phyloP scores from a whole-genome alignment of 2,888 invertebrate genomes.

The Hirtodrosophila histrioides region DNA sequence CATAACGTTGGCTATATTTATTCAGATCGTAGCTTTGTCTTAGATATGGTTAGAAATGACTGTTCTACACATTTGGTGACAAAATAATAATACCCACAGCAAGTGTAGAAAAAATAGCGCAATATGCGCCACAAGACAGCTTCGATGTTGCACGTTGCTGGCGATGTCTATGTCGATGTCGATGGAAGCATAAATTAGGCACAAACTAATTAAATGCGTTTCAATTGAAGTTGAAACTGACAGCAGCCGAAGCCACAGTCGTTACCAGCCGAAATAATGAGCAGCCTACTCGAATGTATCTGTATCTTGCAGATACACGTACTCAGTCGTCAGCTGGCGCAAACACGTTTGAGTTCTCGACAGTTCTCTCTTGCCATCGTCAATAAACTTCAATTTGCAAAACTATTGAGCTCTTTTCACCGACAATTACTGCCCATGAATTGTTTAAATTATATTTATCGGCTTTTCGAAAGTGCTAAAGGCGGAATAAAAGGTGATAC shows the following conservation, averaged over 20 bases:
- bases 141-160: slow-evolving; percentile 18
- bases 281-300: slow-evolving; percentile 32
- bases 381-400: slow-evolving; percentile 40
- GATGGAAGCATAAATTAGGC: slow-evolving; percentile 71
- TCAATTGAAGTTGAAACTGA: slow-evolving; percentile 68
- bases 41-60: too few species aligned
- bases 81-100: not conserved
- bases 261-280: slow-evolving; percentile 39
- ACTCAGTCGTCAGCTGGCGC: slow-evolving; percentile 24
- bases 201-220: slow-evolving; percentile 74
- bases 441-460: too few species aligned
- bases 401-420: slow-evolving; percentile 2
- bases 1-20: too few species aligned
- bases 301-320: slow-evolving; percentile 41
- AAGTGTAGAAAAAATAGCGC: slow-evolving; percentile 29
- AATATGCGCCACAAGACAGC: slow-evolving; percentile 46
- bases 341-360: slow-evolving; percentile 32
- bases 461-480: too few species aligned
- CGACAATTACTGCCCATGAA: not conserved
- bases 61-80: too few species aligned
- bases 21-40: too few species aligned
- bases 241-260: slow-evolving; percentile 21
- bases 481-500: too few species aligned
- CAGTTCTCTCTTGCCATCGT: slow-evolving; percentile 11
- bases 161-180: slow-evolving; percentile 32